Base-by-base conservation (phyloP, 2,113 vertebrate genomes). In the Coturnix japonica region DNA sequence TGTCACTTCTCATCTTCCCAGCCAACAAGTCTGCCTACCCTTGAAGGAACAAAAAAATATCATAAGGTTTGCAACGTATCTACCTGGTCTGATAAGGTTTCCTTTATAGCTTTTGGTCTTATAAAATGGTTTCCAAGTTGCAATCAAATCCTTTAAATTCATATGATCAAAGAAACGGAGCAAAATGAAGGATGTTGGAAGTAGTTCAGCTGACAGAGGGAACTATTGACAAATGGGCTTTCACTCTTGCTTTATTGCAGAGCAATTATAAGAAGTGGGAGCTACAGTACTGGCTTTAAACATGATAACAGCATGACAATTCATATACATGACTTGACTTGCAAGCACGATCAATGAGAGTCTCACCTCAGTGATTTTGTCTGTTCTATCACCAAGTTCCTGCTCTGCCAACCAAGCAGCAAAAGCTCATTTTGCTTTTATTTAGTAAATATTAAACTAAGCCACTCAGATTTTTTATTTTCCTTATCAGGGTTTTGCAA, bases 351-450 rank as follows among this genome's bases (percentile, higher is more conserved):
- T 35, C 9, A 1, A 46, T 35, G 13, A 21, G 4, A 35, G n/a
- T 69, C 23, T 90, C 76, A 90, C 53, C 41, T 85, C 69, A 46
- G 53, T 35, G 73, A 65, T 84, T 91, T 81, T 57, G 28, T 56
- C 73, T 74, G 22, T 56, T 67, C 54, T 61, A 2, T 46, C 31
- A 43, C n/a, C 0, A 4, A 78, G 25, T 31, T 23, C 13, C 39
- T 57, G 39, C 85, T 93, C 80, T 85, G 61, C 53, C 73, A 94
- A 37, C 53, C 73, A 81, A 91, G 75, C 71, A 85, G 44, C 41
- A 73, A 71, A 35, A 94, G 31, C 46, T 94, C 80, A 15, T 46
- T 51, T 33, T 11, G 43, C 7, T 84, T 94, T 91, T 66, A 72
- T 78, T 57, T 67, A 31, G 17, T 54, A 88, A 84, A 78, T 78